Conservation (phyloP, 1,140 invertebrate genomes). For the Radopholus similis region DNA sequence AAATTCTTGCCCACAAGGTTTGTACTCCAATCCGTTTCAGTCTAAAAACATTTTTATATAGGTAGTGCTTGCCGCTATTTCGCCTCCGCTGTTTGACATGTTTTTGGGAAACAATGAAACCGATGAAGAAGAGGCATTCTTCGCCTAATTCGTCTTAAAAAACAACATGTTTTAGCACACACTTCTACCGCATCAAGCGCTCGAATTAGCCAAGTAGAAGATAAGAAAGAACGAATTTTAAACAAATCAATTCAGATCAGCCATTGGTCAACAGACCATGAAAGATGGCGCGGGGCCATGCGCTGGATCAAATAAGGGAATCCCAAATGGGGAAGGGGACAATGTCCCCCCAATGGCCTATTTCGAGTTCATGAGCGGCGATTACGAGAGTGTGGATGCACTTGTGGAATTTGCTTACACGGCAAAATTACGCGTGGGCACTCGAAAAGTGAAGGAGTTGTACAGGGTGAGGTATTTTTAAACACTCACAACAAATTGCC, state of each 20-base stretch:
- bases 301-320: too few relatives aligned
- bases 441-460: not conserved
- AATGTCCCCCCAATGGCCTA: not conserved
- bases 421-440: slow-evolving; percentile 41
- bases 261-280: too few relatives aligned
- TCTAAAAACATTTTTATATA: too few relatives aligned
- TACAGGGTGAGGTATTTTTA: not conserved
- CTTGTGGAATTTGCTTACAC: slow-evolving; percentile 79
- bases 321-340: not conserved
- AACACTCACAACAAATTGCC: slow-evolving; percentile 67
- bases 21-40: too few relatives aligned
- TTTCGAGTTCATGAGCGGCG: slow-evolving; percentile 62
- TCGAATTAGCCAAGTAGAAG: slow-evolving; percentile 1
- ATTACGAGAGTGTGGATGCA: slow-evolving; percentile 71
- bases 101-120: slow-evolving; percentile 66
- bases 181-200: not conserved
- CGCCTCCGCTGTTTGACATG: slow-evolving; percentile 74
- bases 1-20: slow-evolving; percentile 73
- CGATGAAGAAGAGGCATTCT: not conserved
- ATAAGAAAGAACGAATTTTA: too few relatives aligned
- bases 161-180: slow-evolving; percentile 1
- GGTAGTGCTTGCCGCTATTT: slow-evolving; percentile 73
- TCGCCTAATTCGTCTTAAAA: not conserved
- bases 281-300: too few relatives aligned
- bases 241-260: too few relatives aligned